Conservation (phyloP, 2,113 vertebrate genomes). For the Athene cunicularia region DNA sequence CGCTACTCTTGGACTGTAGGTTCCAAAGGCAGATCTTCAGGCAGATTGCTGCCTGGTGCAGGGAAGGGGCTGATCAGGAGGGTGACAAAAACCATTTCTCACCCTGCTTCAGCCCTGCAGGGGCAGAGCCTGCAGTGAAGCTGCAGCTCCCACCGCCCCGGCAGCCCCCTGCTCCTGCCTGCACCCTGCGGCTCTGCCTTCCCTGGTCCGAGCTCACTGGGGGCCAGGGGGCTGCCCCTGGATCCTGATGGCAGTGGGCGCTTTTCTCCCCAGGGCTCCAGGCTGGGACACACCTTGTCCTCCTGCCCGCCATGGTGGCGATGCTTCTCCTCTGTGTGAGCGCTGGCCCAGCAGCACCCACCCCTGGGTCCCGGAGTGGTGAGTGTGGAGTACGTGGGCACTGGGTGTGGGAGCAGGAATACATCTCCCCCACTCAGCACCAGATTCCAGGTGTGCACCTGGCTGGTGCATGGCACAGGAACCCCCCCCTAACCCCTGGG, state of each 20-base stretch:
- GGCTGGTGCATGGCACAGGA: not conserved
- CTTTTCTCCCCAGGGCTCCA: conserved; percentile 23
- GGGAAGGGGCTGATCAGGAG: not conserved
- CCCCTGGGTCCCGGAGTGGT: not conserved
- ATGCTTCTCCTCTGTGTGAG: not conserved
- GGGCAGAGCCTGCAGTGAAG: not conserved
- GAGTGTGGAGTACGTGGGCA: not conserved
- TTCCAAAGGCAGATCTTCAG: not conserved
- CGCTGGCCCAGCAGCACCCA: not conserved
- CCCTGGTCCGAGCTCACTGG: fast-evolving
- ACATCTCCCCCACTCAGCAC: not conserved
- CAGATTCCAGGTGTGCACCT: not conserved
- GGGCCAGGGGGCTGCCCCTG: not conserved
- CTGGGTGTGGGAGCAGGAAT: not conserved
- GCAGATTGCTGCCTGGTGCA: not conserved
- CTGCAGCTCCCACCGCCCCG: not conserved
- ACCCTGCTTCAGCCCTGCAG: not conserved
- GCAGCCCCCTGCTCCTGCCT: not conserved
- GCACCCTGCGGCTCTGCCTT: not conserved
- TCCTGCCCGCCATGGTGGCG: not conserved
- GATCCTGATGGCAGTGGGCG: not conserved
- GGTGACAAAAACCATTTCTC: not conserved
- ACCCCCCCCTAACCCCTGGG: not conserved
- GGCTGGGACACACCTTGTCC: not conserved
- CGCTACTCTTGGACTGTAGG: not conserved